A percentile compares a stretch with the other conserved stretches of the same genome.
These are phyloP conservation scores for Naso thynnoides DNA, from an alignment of 2,797 vertebrate genomes.

Conservation along the genomic window DNA sequence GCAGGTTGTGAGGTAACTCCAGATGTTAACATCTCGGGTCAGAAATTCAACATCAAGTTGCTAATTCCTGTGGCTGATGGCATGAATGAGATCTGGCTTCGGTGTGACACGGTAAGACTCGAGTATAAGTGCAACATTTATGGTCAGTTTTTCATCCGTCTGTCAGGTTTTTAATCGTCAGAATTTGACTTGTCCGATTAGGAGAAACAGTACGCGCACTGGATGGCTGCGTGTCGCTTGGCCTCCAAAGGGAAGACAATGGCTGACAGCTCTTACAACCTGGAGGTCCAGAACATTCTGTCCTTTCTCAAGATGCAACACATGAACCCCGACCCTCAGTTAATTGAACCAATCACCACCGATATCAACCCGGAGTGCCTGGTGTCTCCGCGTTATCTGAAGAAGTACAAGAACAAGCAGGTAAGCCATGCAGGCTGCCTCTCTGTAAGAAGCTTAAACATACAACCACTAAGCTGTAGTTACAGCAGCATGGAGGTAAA, in stretches of 20 bases:
- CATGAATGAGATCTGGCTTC: slow-evolving; percentile 99
- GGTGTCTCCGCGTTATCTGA: slow-evolving; percentile 97
- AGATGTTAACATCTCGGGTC: slow-evolving; percentile 98
- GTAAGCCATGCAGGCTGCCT: slow-evolving; percentile 72
- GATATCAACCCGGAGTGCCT: slow-evolving; percentile 98
- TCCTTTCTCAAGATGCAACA: slow-evolving; percentile 99
- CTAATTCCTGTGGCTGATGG: slow-evolving; percentile 98
- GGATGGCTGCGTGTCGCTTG: slow-evolving; percentile 98
- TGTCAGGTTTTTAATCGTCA: background rate
- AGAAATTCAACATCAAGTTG: slow-evolving; percentile 99
- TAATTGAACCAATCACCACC: slow-evolving; percentile 94
- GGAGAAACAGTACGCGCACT: slow-evolving; percentile 99
- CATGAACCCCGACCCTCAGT: slow-evolving; percentile 96
- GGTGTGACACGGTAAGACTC: slow-evolving; percentile 92
- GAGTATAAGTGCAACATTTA: background rate
- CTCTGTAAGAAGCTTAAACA: background rate
- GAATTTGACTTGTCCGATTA: slow-evolving; percentile 55
- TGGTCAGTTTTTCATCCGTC: background rate
- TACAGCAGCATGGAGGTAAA: slow-evolving; percentile 1
- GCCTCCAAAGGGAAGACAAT: slow-evolving; percentile 99
- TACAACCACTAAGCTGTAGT: background rate
- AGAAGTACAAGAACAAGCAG: slow-evolving; percentile 99
- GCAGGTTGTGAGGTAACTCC: slow-evolving; percentile 98
- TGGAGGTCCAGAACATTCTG: slow-evolving; percentile 98
- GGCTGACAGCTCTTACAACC: slow-evolving; percentile 97